Evolutionary conservation across 2,888 invertebrate species (phyloP), one percentile per base, ranked within the genome.

Genomic region (Oscheius onirici): DNA sequence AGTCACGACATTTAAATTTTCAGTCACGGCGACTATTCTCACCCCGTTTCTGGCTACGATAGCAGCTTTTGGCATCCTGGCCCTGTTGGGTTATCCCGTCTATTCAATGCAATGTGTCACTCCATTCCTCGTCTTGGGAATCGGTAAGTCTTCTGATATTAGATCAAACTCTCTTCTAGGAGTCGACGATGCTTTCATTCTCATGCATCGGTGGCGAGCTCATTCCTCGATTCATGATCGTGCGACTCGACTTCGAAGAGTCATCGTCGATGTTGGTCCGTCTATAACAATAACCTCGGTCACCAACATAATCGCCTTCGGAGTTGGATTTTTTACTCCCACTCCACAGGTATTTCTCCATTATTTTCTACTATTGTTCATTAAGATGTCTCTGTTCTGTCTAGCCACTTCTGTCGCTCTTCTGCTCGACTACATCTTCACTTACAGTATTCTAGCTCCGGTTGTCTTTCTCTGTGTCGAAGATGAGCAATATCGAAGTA

Each of bases 101-200:
- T 87, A 87, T 61, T 81, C 86, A 3, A 84, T 86, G 68, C 84
- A 86, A 77, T 86, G 87, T 69, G 86, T 86, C 34, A 81, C 83
- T 0, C 86, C 86, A 2, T 86, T 86, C 57, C 61, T 86, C 26
- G 85, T 83, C 1, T 75, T 83, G 15, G 85, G 85, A 67, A 83
- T 85, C 24, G 85, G 83, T 75, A 17, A 61, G 8, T 1, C 40
- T 51, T 40, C 22, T 51, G 5, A 55, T 5, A 41, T 54, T 1
- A 34, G 1, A 34, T n/a, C 6, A 49, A 46, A n/a, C 49, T 6
- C 13, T 40, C 52, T 60, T 51, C 60, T 63, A 73, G 82, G 84
- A n/a, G 85, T 86, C 22, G 86, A 86, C 75, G 86, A 86, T 61
- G 85, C 86, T 13, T 86, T 86, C 65, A 85, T 86, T 57, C 73